These are phyloP conservation scores for Phenganax marumi DNA, from an alignment of 92 coral and sea anemone species.

Conservation along the genomic window DNA sequence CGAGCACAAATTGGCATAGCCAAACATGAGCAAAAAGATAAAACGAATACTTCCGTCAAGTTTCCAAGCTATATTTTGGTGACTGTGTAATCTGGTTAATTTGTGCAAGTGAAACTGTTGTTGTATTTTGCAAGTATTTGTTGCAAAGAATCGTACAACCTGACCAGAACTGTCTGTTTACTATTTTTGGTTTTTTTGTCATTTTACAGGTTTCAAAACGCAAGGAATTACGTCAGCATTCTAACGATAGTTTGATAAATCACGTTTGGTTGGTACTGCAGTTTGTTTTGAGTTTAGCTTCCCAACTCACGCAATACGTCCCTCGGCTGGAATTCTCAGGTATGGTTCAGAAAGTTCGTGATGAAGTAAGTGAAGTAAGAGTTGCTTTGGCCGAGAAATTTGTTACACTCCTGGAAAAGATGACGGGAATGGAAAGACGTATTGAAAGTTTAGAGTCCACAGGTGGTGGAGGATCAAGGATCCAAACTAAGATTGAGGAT, in stretches of 20 bases:
- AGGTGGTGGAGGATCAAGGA: conserved; percentile 1
- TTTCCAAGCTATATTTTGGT: too few relatives aligned
- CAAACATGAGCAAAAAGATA: too few relatives aligned
- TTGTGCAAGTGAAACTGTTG: too few relatives aligned
- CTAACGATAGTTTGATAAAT: not conserved
- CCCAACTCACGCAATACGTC: not conserved
- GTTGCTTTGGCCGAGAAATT: not conserved
- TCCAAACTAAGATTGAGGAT: not conserved
- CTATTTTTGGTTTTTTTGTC: not conserved
- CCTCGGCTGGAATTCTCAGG: not conserved
- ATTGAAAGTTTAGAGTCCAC: not conserved
- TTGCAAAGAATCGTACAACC: not conserved
- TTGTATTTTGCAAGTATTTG: not conserved
- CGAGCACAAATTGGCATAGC: too few relatives aligned
- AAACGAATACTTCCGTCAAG: too few relatives aligned
- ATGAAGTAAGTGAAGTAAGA: not conserved
- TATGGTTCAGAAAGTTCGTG: not conserved
- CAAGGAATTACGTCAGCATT: conserved; percentile 2
- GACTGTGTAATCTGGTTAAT: too few relatives aligned
- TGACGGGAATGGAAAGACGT: not conserved
- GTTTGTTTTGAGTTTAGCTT: not conserved
- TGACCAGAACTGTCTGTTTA: not conserved
- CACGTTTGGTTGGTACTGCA: not conserved
- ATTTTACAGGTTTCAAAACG: not conserved
- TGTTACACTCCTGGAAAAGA: not conserved